Evolutionary conservation across 2,113 vertebrate genomes (phyloP).

Genomic region (Noturus placidus): DNA sequence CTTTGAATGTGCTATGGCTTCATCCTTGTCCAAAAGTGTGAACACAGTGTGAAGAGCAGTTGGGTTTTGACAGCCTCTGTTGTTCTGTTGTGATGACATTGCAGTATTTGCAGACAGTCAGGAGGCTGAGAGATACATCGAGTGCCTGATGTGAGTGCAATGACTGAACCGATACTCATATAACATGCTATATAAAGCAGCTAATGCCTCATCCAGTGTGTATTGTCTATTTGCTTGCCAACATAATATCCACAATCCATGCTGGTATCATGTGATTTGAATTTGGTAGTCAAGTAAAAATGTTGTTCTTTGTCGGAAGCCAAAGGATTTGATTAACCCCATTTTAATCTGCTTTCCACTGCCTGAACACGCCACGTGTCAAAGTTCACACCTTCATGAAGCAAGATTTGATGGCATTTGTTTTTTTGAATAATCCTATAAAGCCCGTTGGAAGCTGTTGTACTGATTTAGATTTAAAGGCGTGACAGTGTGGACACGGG

Average conservation of each 20-base stretch:
- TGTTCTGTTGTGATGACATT: too few species aligned
- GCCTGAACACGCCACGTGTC: neutral
- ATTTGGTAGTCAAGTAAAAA: neutral
- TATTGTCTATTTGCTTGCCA: neutral
- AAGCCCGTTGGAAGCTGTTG: slow-evolving; percentile 1
- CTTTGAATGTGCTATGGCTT: neutral
- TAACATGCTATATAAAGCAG: neutral
- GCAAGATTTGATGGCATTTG: slow-evolving; percentile 7
- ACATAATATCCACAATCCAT: slow-evolving; percentile 7
- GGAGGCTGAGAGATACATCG: neutral
- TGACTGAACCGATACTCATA: neutral
- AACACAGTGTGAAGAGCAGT: neutral
- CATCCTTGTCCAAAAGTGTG: neutral
- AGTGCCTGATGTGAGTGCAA: neutral
- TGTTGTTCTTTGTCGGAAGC: neutral
- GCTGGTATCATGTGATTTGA: neutral
- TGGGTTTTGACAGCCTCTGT: neutral
- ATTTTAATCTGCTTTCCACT: neutral
- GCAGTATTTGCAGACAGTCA: neutral
- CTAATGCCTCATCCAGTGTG: neutral
- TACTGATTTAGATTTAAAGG: slow-evolving; percentile 5
- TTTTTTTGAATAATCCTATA: neutral
- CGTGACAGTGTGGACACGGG: neutral
- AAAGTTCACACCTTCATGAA: neutral
- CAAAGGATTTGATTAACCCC: slow-evolving; percentile 23